Evolutionary conservation across 1,140 invertebrate genomes (phyloP).

Genomic region (Formica selysi): DNA sequence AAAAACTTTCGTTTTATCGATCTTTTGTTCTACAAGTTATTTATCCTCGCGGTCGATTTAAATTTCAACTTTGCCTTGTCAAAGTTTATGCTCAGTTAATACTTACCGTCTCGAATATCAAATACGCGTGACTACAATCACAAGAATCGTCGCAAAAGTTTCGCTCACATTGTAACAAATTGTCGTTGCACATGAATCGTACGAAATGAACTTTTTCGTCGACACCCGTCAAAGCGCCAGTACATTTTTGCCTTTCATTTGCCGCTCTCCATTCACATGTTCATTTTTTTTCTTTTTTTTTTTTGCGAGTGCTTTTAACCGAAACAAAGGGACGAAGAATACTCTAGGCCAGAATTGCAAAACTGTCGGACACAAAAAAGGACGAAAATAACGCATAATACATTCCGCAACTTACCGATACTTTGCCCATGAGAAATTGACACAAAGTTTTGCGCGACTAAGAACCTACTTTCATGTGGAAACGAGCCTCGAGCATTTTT

Average conservation of each 20-base stretch:
- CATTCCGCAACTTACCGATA: slow-evolving; percentile 27
- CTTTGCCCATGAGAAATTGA: background rate
- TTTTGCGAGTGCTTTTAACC: background rate
- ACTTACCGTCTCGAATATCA: slow-evolving; percentile 17
- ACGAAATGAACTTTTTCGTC: slow-evolving; percentile 39
- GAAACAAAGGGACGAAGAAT: slow-evolving; percentile 38
- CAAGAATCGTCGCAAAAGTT: slow-evolving; percentile 14
- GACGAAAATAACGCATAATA: slow-evolving; percentile 5
- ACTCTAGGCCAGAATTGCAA: slow-evolving; percentile 22
- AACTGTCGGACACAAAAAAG: slow-evolving; percentile 5
- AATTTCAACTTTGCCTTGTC: slow-evolving; percentile 46
- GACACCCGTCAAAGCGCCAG: slow-evolving; percentile 25
- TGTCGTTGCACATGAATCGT: slow-evolving; percentile 53
- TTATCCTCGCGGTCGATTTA: slow-evolving; percentile 34
- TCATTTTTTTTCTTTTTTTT: slow-evolving; percentile 37
- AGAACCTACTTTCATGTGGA: slow-evolving; percentile 32
- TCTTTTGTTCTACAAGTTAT: slow-evolving; percentile 17
- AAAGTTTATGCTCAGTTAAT: slow-evolving; percentile 30
- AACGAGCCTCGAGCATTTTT: slow-evolving; percentile 14
- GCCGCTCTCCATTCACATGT: slow-evolving; percentile 23
- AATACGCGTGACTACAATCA: slow-evolving; percentile 49
- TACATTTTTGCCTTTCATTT: slow-evolving; percentile 47
- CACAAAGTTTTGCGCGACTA: slow-evolving; percentile 14
- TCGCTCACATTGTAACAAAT: slow-evolving; percentile 46
- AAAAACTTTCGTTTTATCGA: slow-evolving; percentile 31